Conservation (phyloP, 2,797 vertebrate genomes). For the Choloepus didactylus region DNA sequence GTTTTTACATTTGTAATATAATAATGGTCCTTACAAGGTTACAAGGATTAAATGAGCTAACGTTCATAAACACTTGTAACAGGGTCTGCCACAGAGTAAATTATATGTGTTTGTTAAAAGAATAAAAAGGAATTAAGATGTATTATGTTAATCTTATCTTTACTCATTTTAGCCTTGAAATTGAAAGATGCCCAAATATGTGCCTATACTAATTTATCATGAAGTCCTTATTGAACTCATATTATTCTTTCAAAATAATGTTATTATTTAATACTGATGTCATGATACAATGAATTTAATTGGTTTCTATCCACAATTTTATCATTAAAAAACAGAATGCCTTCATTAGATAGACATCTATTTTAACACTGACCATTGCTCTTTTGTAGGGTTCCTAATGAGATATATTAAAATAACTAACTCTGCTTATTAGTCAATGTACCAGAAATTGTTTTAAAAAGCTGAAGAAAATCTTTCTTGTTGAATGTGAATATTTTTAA, state of each 20-base stretch:
- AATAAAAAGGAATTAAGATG: neutral
- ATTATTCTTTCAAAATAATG: conserved; percentile 27
- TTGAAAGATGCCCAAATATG: neutral
- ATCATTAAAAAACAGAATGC: neutral
- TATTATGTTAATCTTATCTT: neutral
- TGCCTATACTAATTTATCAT: conserved; percentile 23
- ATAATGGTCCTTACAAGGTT: neutral
- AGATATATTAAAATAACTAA: conserved; percentile 31
- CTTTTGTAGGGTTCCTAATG: conserved; percentile 35
- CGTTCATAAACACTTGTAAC: conserved; percentile 18
- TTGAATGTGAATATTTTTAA: conserved; percentile 64
- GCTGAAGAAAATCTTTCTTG: neutral
- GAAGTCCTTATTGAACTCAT: neutral
- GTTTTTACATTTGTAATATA: conserved; percentile 13
- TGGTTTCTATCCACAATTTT: neutral
- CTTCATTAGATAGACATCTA: conserved; percentile 35
- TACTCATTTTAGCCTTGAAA: conserved; percentile 24
- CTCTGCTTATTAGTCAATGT: conserved; percentile 64
- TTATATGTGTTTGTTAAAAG: neutral
- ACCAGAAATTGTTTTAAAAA: neutral
- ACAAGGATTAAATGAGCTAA: neutral
- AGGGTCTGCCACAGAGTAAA: neutral
- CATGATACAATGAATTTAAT: conserved; percentile 19
- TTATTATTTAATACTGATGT: conserved; percentile 27
- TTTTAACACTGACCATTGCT: conserved; percentile 17